Conservation (phyloP, 2,113 vertebrate genomes). For the Mastomys coucha region DNA sequence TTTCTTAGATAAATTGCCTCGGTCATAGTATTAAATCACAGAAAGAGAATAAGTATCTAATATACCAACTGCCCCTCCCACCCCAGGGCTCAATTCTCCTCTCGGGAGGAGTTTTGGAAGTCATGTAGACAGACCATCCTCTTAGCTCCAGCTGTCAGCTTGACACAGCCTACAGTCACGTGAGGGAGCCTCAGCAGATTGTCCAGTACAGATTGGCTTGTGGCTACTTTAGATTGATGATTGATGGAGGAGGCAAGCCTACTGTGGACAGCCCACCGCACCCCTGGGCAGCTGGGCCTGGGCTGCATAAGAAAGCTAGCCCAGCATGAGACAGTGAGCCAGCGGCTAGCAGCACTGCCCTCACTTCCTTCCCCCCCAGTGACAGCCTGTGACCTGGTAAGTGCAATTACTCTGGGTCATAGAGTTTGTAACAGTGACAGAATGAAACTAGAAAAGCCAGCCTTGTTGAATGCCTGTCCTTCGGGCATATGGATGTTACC, state of each 20-base stretch:
- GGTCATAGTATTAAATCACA: background rate
- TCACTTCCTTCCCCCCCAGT: background rate
- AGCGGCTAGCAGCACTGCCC: background rate
- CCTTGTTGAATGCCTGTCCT: background rate
- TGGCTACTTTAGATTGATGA: background rate
- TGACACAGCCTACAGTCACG: background rate
- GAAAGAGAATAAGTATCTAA: background rate
- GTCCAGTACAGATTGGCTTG: background rate
- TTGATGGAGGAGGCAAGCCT: background rate
- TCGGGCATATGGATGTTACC: background rate
- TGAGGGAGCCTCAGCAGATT: background rate
- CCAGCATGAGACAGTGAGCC: background rate
- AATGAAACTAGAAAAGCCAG: background rate
- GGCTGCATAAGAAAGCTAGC: background rate
- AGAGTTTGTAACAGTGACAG: background rate
- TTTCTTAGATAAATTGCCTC: background rate
- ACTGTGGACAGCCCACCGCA: background rate
- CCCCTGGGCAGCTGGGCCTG: background rate
- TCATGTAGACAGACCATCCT: background rate
- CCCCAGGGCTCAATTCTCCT: rapidly evolving
- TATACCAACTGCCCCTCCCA: too few relatives aligned
- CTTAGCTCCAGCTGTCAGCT: background rate
- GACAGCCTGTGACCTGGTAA: background rate
- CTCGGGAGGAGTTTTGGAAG: background rate
- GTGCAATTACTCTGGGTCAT: background rate